Conservation (phyloP, 2,888 invertebrate genomes). For the Petrolisthes cinctipes region DNA sequence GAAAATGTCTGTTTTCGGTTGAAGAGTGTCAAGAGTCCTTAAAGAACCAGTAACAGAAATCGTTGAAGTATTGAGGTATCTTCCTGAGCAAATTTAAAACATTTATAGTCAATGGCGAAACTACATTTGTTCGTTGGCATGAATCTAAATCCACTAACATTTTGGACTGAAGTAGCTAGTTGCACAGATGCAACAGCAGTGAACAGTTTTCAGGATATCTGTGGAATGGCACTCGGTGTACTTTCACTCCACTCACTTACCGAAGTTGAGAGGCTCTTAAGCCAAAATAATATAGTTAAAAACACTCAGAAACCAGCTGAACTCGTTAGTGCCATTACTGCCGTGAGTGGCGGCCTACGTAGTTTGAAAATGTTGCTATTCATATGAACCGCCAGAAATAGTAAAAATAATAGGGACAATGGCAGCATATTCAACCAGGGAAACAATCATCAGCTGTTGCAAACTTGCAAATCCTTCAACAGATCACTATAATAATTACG, state of each 20-base stretch:
- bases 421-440: neutral
- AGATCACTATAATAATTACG: neutral
- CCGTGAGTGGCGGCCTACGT: neutral
- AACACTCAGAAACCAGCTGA: slow-evolving; percentile 5
- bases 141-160: too few species aligned
- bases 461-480: neutral
- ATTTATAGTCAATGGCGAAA: too few species aligned
- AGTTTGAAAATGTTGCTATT: neutral
- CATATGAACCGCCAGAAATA: neutral
- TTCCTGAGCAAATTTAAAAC: too few species aligned
- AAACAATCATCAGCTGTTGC: neutral
- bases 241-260: neutral
- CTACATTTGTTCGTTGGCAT: too few species aligned
- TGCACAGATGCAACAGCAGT: too few species aligned
- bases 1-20: too few species aligned
- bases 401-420: slow-evolving; percentile 1
- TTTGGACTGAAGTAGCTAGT: too few species aligned
- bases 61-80: too few species aligned
- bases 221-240: too few species aligned
- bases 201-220: too few species aligned
- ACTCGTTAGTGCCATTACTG: neutral
- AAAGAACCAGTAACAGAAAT: too few species aligned
- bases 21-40: too few species aligned
- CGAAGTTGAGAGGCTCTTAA: slow-evolving; percentile 9
- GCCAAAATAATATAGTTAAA: neutral